Evolutionary conservation across 2,888 invertebrate species (phyloP).

Genomic region (Pyrrhopygopsis socrates): DNA sequence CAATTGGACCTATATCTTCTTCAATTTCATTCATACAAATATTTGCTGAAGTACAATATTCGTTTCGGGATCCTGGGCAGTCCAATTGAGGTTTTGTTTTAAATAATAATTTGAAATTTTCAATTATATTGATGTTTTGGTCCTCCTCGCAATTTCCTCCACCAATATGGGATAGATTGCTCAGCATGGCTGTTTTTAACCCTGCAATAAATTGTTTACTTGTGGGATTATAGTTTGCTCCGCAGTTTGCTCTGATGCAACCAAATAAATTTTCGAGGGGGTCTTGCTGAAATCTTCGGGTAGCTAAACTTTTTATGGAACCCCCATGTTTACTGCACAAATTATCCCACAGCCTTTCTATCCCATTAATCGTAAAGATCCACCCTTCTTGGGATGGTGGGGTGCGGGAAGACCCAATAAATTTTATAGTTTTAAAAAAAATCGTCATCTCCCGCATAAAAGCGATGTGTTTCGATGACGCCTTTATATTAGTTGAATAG

Average conservation of each 20-base stretch:
- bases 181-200: background rate
- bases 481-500: background rate
- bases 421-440: constrained; percentile 40
- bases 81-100: background rate
- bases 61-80: no score
- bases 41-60: no score
- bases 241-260: constrained; percentile 77
- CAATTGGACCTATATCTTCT: background rate
- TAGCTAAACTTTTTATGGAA: constrained; percentile 74
- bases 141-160: background rate
- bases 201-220: constrained; percentile 78
- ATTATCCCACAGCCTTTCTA: constrained; percentile 56
- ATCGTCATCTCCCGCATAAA: background rate
- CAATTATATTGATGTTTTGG: background rate
- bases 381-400: constrained; percentile 69
- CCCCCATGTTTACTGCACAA: constrained; percentile 26
- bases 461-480: background rate
- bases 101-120: background rate
- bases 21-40: no score
- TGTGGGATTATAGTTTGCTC: constrained; percentile 83
- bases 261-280: constrained; percentile 79
- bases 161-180: background rate
- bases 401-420: constrained; percentile 29
- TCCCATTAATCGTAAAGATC: constrained; percentile 62
- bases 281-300: constrained; percentile 81